These are phyloP conservation scores for Tapirus indicus DNA, from an alignment of 2,797 vertebrate genomes.

Conservation along the genomic window DNA sequence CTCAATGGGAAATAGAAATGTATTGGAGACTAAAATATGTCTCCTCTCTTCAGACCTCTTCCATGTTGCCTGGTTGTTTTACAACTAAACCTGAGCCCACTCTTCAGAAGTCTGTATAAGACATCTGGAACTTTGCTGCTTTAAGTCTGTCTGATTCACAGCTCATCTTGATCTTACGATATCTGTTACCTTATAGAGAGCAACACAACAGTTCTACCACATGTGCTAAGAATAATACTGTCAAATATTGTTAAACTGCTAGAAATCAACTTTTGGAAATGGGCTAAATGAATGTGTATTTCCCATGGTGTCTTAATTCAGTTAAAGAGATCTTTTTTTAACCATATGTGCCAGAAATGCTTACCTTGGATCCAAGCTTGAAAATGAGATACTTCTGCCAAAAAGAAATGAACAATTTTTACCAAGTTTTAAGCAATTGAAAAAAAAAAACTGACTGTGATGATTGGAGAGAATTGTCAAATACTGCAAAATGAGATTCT, in stretches of 20 bases:
- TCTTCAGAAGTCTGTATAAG: neutral
- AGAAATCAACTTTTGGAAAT: conserved; percentile 71
- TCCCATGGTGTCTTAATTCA: conserved; percentile 73
- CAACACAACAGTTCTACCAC: conserved; percentile 25
- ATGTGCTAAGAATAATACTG: conserved; percentile 75
- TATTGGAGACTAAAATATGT: neutral
- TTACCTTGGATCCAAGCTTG: conserved; percentile 80
- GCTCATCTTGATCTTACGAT: conserved; percentile 48
- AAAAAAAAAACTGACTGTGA: conserved; percentile 56
- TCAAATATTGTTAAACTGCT: conserved; percentile 76
- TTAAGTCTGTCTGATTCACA: conserved; percentile 46
- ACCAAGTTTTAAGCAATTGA: conserved; percentile 71
- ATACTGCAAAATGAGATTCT: conserved; percentile 52
- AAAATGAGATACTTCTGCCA: conserved; percentile 75
- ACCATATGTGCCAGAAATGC: conserved; percentile 79
- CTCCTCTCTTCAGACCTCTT: neutral
- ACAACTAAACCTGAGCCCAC: neutral
- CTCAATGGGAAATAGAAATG: neutral
- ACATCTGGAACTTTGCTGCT: conserved; percentile 3
- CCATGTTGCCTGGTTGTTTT: neutral
- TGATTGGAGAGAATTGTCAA: conserved; percentile 64
- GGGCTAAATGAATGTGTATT: conserved; percentile 76
- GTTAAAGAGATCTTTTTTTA: conserved; percentile 70
- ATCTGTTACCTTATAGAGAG: conserved; percentile 66
- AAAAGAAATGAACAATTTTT: conserved; percentile 76